Evolutionary conservation across 2,888 invertebrate genomes (phyloP), one percentile per base, ranked within the genome.

Genomic region (Dolichopus griseipennis): DNA sequence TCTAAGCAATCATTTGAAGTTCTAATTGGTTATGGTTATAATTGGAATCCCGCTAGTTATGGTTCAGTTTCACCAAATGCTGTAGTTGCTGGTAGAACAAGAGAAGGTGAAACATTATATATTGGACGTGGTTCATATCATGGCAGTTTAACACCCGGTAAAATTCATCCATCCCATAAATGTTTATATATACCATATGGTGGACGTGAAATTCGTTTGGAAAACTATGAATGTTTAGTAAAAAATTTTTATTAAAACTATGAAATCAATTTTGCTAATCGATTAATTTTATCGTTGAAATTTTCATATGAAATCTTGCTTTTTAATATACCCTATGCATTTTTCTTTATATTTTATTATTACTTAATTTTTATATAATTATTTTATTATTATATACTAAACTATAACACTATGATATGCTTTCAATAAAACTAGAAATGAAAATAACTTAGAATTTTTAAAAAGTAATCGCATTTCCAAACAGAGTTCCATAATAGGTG

Each of bases 141-240:
- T 65, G 86, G 85, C 61, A 84, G 85, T 52, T 76, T 84, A 66
- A 86, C 86, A 18, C 84, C 85, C 20, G 87, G 87, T 70, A 87
- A 86, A 79, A 84, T 86, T 20, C 85, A 86, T 73, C 83, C 83
- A 62, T 84, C 84, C 64, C 84, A 86, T 73, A 81, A 81, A 41
- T 81, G 81, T 68, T 81, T 84, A 64, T 86, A 85, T 75, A 84
- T 86, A 68, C 81, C 82, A 3, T 82, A 78, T 68, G 80, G 78
- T 21, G 82, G 82, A 12, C 75, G 76, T 65, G 81, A 82, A 72
- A 75, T 80, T 37, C 76, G 77, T 61, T 68, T 80, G 6, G 71
- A 77, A 61, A 72, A 74, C 68, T 82, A 82, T 68, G 81, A 82
- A 72, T 82, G 80, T 63, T 74, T 82, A 61, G 78, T 82, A n/a